A percentile compares a stretch with the other conserved stretches of the same genome.
These are phyloP conservation scores for Halocynthia roretzi DNA, from an alignment of 23 tunicate genomes.

Conservation along the genomic window DNA sequence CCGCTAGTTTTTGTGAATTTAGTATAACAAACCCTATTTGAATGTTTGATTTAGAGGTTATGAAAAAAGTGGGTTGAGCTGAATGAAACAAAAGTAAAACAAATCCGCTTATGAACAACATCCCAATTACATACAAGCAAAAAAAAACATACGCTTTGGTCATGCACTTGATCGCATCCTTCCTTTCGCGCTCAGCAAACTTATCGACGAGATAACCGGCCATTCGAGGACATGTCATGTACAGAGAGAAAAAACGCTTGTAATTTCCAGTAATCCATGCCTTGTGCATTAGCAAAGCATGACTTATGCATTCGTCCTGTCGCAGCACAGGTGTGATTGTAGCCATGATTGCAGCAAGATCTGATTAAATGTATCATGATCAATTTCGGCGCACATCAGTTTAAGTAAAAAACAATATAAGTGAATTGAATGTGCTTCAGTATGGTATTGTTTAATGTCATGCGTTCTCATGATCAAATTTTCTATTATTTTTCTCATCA, in stretches of 20 bases:
- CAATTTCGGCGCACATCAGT: neutral
- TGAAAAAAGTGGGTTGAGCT: no score
- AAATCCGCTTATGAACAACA: no score
- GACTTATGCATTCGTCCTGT: slow-evolving; percentile 45
- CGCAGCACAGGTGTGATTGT: slow-evolving; percentile 56
- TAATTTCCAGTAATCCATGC: slow-evolving; percentile 78
- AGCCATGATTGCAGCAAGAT: slow-evolving; percentile 58
- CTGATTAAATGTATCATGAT: slow-evolving; percentile 24
- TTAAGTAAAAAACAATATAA: neutral
- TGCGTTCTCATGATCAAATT: neutral
- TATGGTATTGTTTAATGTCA: neutral
- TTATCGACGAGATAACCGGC: slow-evolving; percentile 95
- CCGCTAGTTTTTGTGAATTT: no score
- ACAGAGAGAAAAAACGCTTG: slow-evolving; percentile 75
- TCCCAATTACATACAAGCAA: neutral
- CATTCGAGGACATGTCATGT: slow-evolving; percentile 57
- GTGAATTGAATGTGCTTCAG: neutral
- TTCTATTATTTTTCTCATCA: neutral
- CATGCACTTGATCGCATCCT: slow-evolving; percentile 51
- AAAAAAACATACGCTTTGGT: slow-evolving; percentile 89
- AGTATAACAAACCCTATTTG: no score
- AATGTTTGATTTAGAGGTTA: no score
- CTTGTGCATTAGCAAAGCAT: slow-evolving; percentile 63
- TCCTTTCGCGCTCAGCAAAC: slow-evolving; percentile 81
- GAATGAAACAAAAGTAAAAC: no score